A percentile compares a stretch with the other conserved stretches of the same genome.
Evolutionary conservation across 2,888 invertebrate species (phyloP).

Genomic region (Thyatira batis): DNA sequence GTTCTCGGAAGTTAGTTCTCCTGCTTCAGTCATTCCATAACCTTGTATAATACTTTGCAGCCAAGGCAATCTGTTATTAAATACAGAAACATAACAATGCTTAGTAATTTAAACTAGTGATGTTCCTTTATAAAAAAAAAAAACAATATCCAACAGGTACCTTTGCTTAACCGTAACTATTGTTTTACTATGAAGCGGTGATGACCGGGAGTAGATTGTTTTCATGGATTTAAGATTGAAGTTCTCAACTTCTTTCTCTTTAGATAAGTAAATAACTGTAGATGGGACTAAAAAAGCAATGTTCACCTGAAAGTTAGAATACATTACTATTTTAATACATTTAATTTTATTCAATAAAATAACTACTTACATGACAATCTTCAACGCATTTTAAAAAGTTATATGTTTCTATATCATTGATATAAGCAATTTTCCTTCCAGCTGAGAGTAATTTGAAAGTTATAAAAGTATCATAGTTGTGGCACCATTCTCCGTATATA

Average conservation of each 20-base stretch:
- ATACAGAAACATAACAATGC: too few relatives aligned
- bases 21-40: conserved; percentile 68
- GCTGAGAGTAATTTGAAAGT: conserved; percentile 56
- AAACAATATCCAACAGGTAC: conserved; percentile 23
- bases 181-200: conserved; percentile 58
- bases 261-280: conserved; percentile 46
- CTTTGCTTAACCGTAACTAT: conserved; percentile 56
- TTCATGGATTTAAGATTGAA: conserved; percentile 54
- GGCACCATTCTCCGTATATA: conserved; percentile 62
- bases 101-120: too few relatives aligned
- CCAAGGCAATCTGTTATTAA: conserved; percentile 56
- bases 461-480: conserved; percentile 64
- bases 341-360: background rate
- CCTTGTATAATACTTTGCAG: conserved; percentile 56
- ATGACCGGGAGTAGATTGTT: conserved; percentile 59
- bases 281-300: conserved; percentile 57
- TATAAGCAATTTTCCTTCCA: conserved; percentile 57
- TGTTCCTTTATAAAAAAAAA: too few relatives aligned
- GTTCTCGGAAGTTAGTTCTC: conserved; percentile 60
- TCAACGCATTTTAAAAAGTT: conserved; percentile 43
- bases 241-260: conserved; percentile 38
- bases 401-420: conserved; percentile 29
- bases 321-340: background rate
- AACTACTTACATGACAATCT: conserved; percentile 41
- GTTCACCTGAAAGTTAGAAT: conserved; percentile 46